Base-by-base conservation (phyloP, 2,888 invertebrate genomes). In the Dicyrtomina minuta region DNA sequence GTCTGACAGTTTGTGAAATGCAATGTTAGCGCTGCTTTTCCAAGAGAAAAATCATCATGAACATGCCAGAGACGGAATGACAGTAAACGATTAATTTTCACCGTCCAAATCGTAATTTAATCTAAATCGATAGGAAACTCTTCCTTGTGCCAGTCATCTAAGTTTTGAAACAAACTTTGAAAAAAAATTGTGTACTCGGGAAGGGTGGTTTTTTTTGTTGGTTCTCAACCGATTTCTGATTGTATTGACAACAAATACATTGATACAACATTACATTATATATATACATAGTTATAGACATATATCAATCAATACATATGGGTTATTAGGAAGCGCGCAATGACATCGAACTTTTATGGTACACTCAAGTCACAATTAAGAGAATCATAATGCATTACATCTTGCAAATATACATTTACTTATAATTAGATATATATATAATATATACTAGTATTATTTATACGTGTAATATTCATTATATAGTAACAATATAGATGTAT, bases 161-260 rank as follows among this genome's bases (percentile, higher is more conserved):
- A n/a, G n/a, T n/a, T n/a, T n/a, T n/a, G n/a, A n/a, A n/a, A n/a
- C n/a, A n/a, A n/a, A n/a, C n/a, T n/a, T n/a, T n/a, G n/a, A n/a
- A n/a, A n/a, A n/a, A n/a, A n/a, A n/a, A n/a, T n/a, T 33, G 33
- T 33, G 33, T 33, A n/a, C n/a, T n/a, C n/a, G n/a, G n/a, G n/a
- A n/a, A n/a, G n/a, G n/a, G n/a, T n/a, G n/a, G n/a, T n/a, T n/a
- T n/a, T n/a, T n/a, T n/a, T 61, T 61, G 46, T 59, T 59, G 39
- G 60, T 41, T 41, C 24, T 70, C 51, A 60, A 43, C 51, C 60
- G 39, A 41, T 70, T 59, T 70, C 66, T 70, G 53, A 58, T 70
- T 65, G 55, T 65, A 66, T 65, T 70, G 70, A 70, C 70, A 70
- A 66, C 55, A 70, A 53, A 64, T 66, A 66, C 60, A 60, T 70